Evolutionary conservation across 2,113 vertebrate genomes (phyloP).

Genomic region (Elgaria multicarinata): DNA sequence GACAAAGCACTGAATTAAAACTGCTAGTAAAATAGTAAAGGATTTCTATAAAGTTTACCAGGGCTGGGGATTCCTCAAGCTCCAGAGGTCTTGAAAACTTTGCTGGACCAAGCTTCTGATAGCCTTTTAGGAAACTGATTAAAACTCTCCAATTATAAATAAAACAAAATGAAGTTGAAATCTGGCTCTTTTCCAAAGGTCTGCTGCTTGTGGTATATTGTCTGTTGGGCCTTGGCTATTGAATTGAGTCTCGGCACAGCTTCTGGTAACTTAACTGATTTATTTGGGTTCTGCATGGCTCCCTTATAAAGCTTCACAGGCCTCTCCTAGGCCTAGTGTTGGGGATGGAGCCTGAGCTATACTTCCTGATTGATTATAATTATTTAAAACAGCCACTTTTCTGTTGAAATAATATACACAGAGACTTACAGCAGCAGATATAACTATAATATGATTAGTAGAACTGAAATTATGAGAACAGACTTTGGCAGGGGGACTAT

Average conservation of each 20-base stretch:
- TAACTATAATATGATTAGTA: no score
- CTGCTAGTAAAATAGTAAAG: constrained; percentile 85
- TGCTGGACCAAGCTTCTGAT: constrained; percentile 31
- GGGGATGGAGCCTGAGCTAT: not conserved
- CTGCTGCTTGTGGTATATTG: not conserved
- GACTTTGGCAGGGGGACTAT: no score
- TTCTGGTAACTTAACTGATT: not conserved
- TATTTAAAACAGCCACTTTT: not conserved
- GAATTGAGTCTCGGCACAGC: not conserved
- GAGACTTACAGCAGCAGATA: no score
- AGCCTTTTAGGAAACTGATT: not conserved
- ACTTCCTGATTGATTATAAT: not conserved
- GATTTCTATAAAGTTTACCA: constrained; percentile 79
- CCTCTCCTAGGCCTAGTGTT: not conserved
- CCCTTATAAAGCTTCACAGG: no score
- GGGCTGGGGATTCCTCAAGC: constrained; percentile 50
- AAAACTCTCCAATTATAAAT: not conserved
- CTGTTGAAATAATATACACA: not conserved
- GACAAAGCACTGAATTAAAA: constrained; percentile 83
- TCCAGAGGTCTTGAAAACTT: constrained; percentile 66
- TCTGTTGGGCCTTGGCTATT: not conserved
- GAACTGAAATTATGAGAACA: no score
- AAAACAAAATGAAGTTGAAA: not conserved
- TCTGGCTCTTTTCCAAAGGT: not conserved
- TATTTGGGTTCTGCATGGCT: not conserved